Conservation (phyloP, 1,140 invertebrate genomes). For the Rhynchophorus ferrugineus region DNA sequence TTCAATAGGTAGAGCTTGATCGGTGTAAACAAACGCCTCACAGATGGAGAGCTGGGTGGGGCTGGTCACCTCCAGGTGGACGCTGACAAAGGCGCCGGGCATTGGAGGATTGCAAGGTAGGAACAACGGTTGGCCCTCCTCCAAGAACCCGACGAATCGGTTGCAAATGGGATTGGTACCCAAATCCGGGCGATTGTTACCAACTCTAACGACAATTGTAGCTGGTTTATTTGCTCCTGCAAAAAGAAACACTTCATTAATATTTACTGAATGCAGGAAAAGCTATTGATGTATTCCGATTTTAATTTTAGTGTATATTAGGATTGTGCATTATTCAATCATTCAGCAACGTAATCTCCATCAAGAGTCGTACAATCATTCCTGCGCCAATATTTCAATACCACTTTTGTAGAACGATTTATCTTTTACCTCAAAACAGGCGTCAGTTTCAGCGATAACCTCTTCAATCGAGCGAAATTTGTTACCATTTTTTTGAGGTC, state of each 20-base stretch:
- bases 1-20: constrained; percentile 89
- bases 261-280: not conserved
- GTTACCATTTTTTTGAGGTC: too few relatives aligned
- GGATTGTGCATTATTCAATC: too few relatives aligned
- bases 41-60: constrained; percentile 80
- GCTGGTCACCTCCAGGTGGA: constrained; percentile 72
- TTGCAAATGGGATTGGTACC: constrained; percentile 91
- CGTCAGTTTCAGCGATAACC: too few relatives aligned
- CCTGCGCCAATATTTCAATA: too few relatives aligned
- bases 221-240: constrained; percentile 63
- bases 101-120: constrained; percentile 90
- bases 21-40: constrained; percentile 91
- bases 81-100: constrained; percentile 89
- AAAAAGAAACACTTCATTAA: constrained; percentile 11
- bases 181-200: constrained; percentile 89
- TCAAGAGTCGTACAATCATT: too few relatives aligned
- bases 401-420: too few relatives aligned
- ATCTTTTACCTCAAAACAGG: too few relatives aligned
- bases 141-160: constrained; percentile 74
- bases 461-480: too few relatives aligned
- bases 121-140: constrained; percentile 86
- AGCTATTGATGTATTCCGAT: not conserved
- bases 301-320: not conserved
- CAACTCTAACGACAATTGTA: constrained; percentile 82
- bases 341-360: too few relatives aligned